These are phyloP conservation scores for Acrocyrtus sp. DNA, from an alignment of 2,888 invertebrate genomes.

Conservation along the genomic window DNA sequence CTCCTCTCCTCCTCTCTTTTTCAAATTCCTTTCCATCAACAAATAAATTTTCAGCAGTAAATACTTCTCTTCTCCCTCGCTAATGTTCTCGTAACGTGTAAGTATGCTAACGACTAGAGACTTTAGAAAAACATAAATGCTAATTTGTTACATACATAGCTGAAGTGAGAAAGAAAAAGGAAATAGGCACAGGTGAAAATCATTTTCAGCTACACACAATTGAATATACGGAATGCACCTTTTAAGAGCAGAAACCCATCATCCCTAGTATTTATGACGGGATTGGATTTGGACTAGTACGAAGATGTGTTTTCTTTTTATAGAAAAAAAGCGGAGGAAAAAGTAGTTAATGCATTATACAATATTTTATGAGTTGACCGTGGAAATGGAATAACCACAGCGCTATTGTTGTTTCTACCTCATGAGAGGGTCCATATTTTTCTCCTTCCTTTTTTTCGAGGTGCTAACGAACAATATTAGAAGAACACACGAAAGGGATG, in stretches of 20 bases:
- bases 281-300: neutral
- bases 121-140: constrained; percentile 19
- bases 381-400: constrained; percentile 47
- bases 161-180: constrained; percentile 12
- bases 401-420: constrained; percentile 10
- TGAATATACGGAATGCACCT: neutral
- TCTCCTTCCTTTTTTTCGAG: constrained; percentile 11
- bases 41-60: constrained; percentile 45
- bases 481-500: constrained; percentile 5
- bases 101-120: constrained; percentile 14
- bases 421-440: neutral
- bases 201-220: neutral
- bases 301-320: neutral
- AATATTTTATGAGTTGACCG: constrained; percentile 53
- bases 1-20: constrained; percentile 7
- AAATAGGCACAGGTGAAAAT: constrained; percentile 18
- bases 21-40: constrained; percentile 55
- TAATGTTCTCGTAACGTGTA: neutral
- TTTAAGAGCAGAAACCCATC: neutral
- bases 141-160: constrained; percentile 16
- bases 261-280: neutral
- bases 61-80: neutral
- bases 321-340: neutral
- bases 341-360: constrained; percentile 35
- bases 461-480: constrained; percentile 41